Evolutionary conservation across 2,888 invertebrate genomes (phyloP), one percentile per base, ranked within the genome.

Genomic region (Dendrolimus houi): DNA sequence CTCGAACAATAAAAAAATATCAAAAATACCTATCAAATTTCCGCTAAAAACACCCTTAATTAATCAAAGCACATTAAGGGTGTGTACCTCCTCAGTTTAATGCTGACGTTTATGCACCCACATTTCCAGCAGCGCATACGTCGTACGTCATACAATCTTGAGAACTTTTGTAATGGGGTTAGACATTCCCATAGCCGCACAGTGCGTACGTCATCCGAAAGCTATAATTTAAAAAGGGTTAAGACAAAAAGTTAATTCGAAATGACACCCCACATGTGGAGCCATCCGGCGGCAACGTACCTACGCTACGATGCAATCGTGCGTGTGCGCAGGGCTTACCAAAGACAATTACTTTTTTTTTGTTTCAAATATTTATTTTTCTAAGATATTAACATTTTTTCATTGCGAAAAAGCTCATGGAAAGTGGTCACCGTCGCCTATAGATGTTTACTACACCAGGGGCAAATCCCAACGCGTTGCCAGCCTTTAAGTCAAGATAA

Each of bases 201-300:
- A 66, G 67, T 69, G 69, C 74, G 58, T 60, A 78, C 83, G 83
- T 85, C 83, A 86, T 74, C 60, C 74, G 63, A 74, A 76, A 71
- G 75, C 74, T 77, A 83, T 84, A 84, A 85, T 85, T 85, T 79
- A 80, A 84, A 81, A 87, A 85, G 85, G 87, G 86, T 83, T 87
- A 79, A 81, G 75, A 82, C 71, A 84, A 87, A 86, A 81, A 79
- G 78, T 73, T 75, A 69, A 79, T 76, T 74, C 67, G 67, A 70
- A 74, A 73, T 72, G 78, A 79, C 81, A 77, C 74, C 77, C 74
- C 77, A 77, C 76, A 74, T 78, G 72, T 71, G 71, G 61, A 65
- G 61, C 64, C 71, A 74, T 66, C 71, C 69, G 71, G 70, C 63
- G 53, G 57, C 47, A 47, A 47, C 47, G 47, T 47, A 47, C 47